phyloP scores from a whole-genome alignment of 2,113 vertebrate species.

The Calyptommatus sinebrachiatus region DNA sequence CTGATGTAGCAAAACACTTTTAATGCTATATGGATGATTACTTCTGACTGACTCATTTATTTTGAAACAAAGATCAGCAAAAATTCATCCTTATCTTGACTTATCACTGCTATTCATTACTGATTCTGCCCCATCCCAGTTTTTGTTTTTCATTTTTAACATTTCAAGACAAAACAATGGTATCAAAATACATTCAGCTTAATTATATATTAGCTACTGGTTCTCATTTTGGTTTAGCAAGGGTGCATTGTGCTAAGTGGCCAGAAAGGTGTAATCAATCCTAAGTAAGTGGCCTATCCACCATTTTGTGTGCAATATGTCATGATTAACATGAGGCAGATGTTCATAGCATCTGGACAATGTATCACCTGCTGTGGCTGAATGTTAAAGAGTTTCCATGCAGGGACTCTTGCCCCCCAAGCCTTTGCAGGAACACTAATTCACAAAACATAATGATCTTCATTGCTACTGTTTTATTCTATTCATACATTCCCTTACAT shows the following conservation, averaged over 20 bases:
- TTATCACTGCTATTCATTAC: too few species aligned
- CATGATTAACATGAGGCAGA: conserved; percentile 8
- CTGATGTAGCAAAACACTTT: too few species aligned
- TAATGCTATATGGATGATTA: too few species aligned
- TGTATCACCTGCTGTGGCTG: background rate
- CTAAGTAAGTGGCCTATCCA: conserved; percentile 5
- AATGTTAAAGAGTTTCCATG: background rate
- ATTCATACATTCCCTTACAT: background rate
- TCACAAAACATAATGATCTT: background rate
- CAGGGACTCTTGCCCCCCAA: background rate
- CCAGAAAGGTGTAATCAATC: background rate
- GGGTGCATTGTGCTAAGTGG: background rate
- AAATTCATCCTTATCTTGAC: too few species aligned
- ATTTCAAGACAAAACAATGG: background rate
- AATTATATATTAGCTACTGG: background rate
- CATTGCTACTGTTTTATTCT: background rate
- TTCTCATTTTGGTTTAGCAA: background rate
- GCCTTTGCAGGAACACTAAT: background rate
- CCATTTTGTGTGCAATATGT: conserved; percentile 3
- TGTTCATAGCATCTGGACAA: conserved; percentile 8
- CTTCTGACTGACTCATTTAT: too few species aligned
- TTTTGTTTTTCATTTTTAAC: too few species aligned
- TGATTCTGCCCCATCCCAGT: too few species aligned
- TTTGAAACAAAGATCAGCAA: too few species aligned
- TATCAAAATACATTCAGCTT: background rate